Evolutionary conservation across 2,888 invertebrate genomes (phyloP).

Genomic region (Chesias legatella): DNA sequence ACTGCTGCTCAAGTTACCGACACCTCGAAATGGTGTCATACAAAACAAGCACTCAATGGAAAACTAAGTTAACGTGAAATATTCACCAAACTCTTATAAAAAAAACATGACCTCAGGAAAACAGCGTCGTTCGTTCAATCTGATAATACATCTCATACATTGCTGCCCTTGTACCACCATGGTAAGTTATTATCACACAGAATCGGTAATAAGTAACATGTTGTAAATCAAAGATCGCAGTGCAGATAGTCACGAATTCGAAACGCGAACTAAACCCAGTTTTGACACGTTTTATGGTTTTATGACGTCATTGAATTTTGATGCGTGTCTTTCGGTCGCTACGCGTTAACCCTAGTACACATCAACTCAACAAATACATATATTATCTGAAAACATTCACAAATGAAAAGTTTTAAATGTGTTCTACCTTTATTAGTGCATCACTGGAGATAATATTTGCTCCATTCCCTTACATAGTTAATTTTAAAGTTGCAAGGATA

Average conservation of each 20-base stretch:
- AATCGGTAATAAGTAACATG: slow-evolving; percentile 25
- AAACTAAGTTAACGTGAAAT: slow-evolving; percentile 12
- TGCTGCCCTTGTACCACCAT: slow-evolving; percentile 8
- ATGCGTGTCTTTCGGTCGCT: slow-evolving; percentile 29
- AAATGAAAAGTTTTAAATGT: neutral
- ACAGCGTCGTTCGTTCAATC: neutral
- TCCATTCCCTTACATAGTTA: no score
- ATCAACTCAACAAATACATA: no score
- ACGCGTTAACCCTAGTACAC: slow-evolving; percentile 5
- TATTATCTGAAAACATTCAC: no score
- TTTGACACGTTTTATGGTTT: slow-evolving; percentile 49
- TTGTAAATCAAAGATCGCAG: slow-evolving; percentile 31
- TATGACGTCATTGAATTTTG: slow-evolving; percentile 47
- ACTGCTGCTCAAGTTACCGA: slow-evolving; percentile 23
- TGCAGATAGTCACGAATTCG: slow-evolving; percentile 37
- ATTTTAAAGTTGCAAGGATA: no score
- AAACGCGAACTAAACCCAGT: slow-evolving; percentile 36
- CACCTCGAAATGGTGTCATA: slow-evolving; percentile 10
- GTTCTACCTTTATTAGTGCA: neutral
- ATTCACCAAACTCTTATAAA: slow-evolving; percentile 1
- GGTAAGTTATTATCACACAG: slow-evolving; percentile 13
- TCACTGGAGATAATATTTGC: neutral
- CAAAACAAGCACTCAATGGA: slow-evolving; percentile 6
- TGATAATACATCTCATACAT: slow-evolving; percentile 5
- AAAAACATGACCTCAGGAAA: neutral